These are phyloP conservation scores for Pseudomyrmex sp. DNA, from an alignment of 1,140 invertebrate genomes.

Conservation along the genomic window DNA sequence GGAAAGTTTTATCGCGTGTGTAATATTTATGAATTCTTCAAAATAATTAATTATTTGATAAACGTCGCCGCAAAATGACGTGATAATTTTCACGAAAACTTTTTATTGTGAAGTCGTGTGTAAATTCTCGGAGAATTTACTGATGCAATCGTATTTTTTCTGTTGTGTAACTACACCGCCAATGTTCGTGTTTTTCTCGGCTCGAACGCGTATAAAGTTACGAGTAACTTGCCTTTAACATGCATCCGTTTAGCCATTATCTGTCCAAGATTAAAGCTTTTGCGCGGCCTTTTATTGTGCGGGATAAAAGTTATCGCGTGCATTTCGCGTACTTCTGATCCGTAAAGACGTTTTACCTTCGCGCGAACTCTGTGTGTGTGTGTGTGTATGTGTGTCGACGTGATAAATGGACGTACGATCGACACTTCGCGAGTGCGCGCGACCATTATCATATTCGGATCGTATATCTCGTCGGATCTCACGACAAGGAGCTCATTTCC, in stretches of 20 bases:
- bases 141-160: background rate
- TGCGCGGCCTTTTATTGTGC: slow-evolving; percentile 31
- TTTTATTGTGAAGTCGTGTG: no score
- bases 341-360: slow-evolving; percentile 50
- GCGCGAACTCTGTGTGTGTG: background rate
- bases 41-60: no score
- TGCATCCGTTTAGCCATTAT: slow-evolving; percentile 11
- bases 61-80: no score
- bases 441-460: slow-evolving; percentile 66
- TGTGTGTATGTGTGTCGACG: slow-evolving; percentile 11
- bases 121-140: no score
- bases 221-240: slow-evolving; percentile 15
- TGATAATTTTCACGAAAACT: no score
- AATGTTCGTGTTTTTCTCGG: background rate
- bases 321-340: slow-evolving; percentile 49
- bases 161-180: background rate
- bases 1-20: no score
- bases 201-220: background rate
- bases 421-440: slow-evolving; percentile 52
- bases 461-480: slow-evolving; percentile 63
- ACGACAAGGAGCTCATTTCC: slow-evolving; percentile 66
- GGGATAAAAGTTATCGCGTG: slow-evolving; percentile 38
- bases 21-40: no score
- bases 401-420: slow-evolving; percentile 70
- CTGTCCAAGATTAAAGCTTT: slow-evolving; percentile 27